phyloP scores from a whole-genome alignment of 2,797 vertebrate genomes.

The Monodelphis domestica region DNA sequence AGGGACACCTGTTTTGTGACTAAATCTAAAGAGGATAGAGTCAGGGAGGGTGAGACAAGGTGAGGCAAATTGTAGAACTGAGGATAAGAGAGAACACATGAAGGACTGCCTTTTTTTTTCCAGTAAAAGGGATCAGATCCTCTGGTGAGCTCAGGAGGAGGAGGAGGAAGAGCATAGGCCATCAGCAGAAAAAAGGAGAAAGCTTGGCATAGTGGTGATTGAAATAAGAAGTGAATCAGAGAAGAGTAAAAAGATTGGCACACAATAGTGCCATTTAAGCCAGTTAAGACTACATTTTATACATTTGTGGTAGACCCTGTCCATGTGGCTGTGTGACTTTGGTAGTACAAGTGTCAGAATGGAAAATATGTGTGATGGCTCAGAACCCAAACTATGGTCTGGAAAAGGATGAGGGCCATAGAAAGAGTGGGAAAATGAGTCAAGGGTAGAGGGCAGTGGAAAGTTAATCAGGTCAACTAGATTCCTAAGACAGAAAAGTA shows the following conservation, averaged over 20 bases:
- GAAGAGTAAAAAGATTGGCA: neutral
- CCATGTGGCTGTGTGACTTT: neutral
- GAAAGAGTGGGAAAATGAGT: too few relatives aligned
- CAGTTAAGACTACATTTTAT: neutral
- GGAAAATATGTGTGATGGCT: neutral
- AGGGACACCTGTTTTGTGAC: neutral
- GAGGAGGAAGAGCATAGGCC: neutral
- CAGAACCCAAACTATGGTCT: neutral
- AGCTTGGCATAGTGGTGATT: neutral
- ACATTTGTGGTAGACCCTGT: neutral
- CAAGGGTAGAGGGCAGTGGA: neutral
- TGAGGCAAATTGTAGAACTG: neutral
- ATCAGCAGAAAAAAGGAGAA: neutral
- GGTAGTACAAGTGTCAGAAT: neutral
- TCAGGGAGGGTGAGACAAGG: neutral
- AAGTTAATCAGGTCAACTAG: neutral
- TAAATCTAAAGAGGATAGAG: neutral
- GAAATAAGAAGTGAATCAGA: neutral
- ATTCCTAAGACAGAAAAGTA: too few relatives aligned
- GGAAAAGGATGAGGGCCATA: rapidly evolving
- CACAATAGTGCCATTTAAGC: neutral
- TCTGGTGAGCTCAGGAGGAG: neutral
- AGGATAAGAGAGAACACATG: neutral
- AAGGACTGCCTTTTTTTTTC: neutral
- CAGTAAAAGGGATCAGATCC: neutral